A percentile compares a stretch with the other conserved stretches of the same genome.
These are phyloP conservation scores for Cephalotes varians DNA, from an alignment of 2,888 invertebrate species.

Conservation along the genomic window DNA sequence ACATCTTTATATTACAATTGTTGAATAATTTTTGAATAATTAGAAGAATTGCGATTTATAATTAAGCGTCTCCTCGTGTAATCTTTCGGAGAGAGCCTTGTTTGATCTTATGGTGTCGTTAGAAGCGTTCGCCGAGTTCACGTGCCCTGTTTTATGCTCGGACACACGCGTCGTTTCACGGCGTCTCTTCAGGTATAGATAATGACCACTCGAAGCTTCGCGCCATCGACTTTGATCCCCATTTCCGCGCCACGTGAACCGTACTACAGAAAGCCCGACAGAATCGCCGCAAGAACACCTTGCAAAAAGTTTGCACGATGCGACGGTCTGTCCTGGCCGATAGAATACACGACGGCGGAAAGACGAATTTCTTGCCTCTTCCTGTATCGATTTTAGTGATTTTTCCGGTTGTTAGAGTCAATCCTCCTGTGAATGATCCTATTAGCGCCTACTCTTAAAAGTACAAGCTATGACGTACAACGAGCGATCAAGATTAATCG, in stretches of 20 bases:
- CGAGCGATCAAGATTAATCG: slow-evolving; percentile 22
- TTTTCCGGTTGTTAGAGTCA: slow-evolving; percentile 6
- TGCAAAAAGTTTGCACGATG: slow-evolving; percentile 1
- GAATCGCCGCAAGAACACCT: slow-evolving; percentile 1
- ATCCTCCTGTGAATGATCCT: not conserved
- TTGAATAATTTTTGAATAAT: not conserved
- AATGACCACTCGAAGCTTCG: slow-evolving; percentile 50
- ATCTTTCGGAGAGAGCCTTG: not conserved
- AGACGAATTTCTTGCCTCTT: not conserved
- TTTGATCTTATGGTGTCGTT: not conserved
- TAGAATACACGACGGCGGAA: slow-evolving; percentile 1
- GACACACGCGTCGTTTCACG: slow-evolving; percentile 17
- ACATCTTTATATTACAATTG: not conserved
- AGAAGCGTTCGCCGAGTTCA: not conserved
- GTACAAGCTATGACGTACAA: slow-evolving; percentile 6
- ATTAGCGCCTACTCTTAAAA: not conserved
- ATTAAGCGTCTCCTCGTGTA: not conserved
- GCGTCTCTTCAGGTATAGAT: slow-evolving; percentile 25
- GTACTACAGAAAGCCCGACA: not conserved
- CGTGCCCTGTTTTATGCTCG: slow-evolving; percentile 18
- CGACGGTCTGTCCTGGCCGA: not conserved
- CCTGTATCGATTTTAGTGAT: not conserved
- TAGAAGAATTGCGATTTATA: not conserved
- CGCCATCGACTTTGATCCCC: slow-evolving; percentile 47
- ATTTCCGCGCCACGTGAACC: slow-evolving; percentile 28